Percentiles rank a stretch among this genome's conserved stretches.
phyloP scores from a whole-genome alignment of 2,888 invertebrate species.

The Phrixothrix hirtus region DNA sequence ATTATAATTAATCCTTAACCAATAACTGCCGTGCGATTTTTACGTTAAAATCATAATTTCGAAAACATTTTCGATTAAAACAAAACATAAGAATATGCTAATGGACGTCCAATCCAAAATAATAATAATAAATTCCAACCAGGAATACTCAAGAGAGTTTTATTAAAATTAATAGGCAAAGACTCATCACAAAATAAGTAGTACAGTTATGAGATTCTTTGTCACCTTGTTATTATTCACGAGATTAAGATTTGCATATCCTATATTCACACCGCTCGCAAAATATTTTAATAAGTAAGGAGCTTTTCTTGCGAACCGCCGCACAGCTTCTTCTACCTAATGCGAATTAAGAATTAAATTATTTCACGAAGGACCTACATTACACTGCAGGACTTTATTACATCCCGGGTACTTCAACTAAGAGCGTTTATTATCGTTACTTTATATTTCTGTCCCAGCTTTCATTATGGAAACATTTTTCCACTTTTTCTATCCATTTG shows the following conservation, averaged over 20 bases:
- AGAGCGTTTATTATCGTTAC: conserved; percentile 13
- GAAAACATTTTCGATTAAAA: background rate
- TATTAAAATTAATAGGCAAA: conserved; percentile 15
- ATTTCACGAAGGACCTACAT: conserved; percentile 23
- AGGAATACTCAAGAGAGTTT: no score
- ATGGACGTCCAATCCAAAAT: no score
- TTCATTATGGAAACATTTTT: conserved; percentile 7
- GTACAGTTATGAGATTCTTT: conserved; percentile 31
- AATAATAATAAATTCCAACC: no score
- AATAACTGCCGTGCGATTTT: no score
- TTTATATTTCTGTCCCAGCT: background rate
- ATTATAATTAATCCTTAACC: no score
- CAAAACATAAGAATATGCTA: no score
- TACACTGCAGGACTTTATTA: conserved; percentile 20
- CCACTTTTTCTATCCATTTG: background rate
- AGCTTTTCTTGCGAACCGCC: conserved; percentile 27
- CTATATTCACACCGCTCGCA: conserved; percentile 31
- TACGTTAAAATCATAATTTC: no score
- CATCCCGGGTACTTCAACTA: conserved; percentile 14
- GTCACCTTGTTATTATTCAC: conserved; percentile 34
- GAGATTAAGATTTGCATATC: conserved; percentile 37
- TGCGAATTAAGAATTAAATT: conserved; percentile 32
- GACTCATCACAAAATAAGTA: conserved; percentile 27
- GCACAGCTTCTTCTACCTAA: conserved; percentile 19
- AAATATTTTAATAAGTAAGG: conserved; percentile 35